Evolutionary conservation across 2,113 vertebrate genomes (phyloP), one percentile per base, ranked within the genome.

Genomic region (Aptenodytes forsteri): DNA sequence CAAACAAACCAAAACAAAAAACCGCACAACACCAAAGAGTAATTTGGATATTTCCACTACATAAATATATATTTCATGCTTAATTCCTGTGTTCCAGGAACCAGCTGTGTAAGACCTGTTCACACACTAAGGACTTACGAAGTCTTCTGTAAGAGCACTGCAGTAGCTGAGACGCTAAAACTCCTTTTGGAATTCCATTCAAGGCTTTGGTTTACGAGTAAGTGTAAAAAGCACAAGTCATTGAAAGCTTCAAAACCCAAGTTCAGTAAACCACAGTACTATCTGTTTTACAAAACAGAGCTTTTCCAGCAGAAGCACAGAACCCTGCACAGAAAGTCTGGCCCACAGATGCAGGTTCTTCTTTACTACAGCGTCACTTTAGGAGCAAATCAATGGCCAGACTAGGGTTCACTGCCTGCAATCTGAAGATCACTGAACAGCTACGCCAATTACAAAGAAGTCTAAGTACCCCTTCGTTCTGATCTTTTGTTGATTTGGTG

Each of bases 11-110:
- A 22, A 22, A 50, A 13, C 6, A 13, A 49, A 49, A 49, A 49
- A 34, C 34, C 69, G 6, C 42, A 42, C 42, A 16, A 80, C 30
- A 89, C 5, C 5, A 19, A 70, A 84, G 59, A 62, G 10, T 34
- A 20, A 50, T 29, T 3, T 21, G 49, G 5, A 40, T 40, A 40
- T 3, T 27, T 7, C 5, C 27, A n/a, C 11, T 42, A 25, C 64
- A n/a, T n/a, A n/a, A n/a, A n/a, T 4, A 12, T 2, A 0, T 2
- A 14, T 36, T 29, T 49, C 0, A 1, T 6, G 12, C 11, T 49
- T 46, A 27, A 66, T 27, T n/a, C 8, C 5, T 10, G 13, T 6
- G 8, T 7, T 90, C 42, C 36, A 23, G 42, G 7, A 52, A 23
- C 12, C 25, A 59, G 44, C n/a, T 78, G 40, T 5, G 2, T 1